Percentiles rank a stretch among this genome's conserved stretches.
These are phyloP conservation scores for Eidolon helvum DNA, from an alignment of 2,113 vertebrate genomes.

Conservation along the genomic window DNA sequence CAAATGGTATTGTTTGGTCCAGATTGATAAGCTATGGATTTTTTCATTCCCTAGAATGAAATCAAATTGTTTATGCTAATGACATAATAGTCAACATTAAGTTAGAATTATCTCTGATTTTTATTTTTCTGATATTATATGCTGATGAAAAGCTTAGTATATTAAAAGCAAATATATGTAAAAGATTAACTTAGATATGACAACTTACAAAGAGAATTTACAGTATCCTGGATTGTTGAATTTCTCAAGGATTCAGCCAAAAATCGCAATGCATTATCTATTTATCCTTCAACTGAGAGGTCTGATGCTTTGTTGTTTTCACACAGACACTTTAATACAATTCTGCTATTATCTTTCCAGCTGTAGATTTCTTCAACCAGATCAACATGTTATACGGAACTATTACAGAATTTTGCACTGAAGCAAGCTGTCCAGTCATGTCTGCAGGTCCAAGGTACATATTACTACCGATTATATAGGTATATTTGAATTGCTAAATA, in stretches of 20 bases:
- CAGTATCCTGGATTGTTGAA: background rate
- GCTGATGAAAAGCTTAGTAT: background rate
- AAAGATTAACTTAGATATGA: background rate
- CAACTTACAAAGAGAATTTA: background rate
- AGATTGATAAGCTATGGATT: background rate
- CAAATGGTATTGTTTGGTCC: background rate
- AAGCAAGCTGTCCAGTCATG: slow-evolving; percentile 95
- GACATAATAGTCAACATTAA: background rate
- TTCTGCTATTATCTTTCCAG: slow-evolving; percentile 73
- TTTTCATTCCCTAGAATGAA: slow-evolving; percentile 17
- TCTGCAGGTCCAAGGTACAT: slow-evolving; percentile 94
- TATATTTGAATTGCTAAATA: background rate
- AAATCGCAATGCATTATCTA: background rate
- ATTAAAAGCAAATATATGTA: background rate
- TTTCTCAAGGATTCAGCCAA: background rate
- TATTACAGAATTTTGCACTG: slow-evolving; percentile 97
- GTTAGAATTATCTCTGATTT: background rate
- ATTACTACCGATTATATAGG: background rate
- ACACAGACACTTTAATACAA: background rate
- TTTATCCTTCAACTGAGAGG: slow-evolving; percentile 1
- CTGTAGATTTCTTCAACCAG: slow-evolving; percentile 99
- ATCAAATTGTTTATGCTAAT: background rate
- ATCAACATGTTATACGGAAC: slow-evolving; percentile 99
- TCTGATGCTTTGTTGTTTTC: slow-evolving; percentile 19
- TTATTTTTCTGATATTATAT: slow-evolving; percentile 15